phyloP scores from a whole-genome alignment of 2,888 invertebrate species.

The Rutpela maculata region DNA sequence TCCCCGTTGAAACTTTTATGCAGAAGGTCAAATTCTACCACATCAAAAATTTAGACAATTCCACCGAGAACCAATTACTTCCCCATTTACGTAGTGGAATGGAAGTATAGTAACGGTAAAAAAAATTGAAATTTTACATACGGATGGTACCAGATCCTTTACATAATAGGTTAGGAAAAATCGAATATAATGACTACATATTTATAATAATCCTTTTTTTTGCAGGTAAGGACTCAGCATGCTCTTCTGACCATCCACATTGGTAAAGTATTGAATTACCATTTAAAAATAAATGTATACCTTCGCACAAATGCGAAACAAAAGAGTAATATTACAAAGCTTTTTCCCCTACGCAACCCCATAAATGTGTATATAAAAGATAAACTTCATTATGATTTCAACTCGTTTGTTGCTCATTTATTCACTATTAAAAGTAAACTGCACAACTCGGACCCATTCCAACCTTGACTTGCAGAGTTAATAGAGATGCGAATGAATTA shows the following conservation, averaged over 20 bases:
- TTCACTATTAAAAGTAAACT: neutral
- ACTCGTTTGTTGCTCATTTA: conserved; percentile 16
- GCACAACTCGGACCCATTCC: neutral
- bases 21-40: too few species aligned
- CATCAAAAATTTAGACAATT: too few species aligned
- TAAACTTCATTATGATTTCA: conserved; percentile 13
- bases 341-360: conserved; percentile 11
- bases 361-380: conserved; percentile 7
- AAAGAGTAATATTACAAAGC: conserved; percentile 15
- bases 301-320: neutral
- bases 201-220: neutral
- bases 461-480: neutral
- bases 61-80: too few species aligned
- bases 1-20: too few species aligned
- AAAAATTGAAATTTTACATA: too few species aligned
- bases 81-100: too few species aligned
- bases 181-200: too few species aligned
- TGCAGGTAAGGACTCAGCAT: conserved; percentile 5
- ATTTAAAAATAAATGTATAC: conserved; percentile 14
- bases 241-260: neutral
- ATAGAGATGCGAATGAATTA: neutral
- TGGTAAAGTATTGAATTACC: conserved; percentile 2
- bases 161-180: too few species aligned
- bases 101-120: too few species aligned
- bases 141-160: too few species aligned